Base-by-base conservation (phyloP, 1,140 invertebrate genomes). In the Planococcus citri region DNA sequence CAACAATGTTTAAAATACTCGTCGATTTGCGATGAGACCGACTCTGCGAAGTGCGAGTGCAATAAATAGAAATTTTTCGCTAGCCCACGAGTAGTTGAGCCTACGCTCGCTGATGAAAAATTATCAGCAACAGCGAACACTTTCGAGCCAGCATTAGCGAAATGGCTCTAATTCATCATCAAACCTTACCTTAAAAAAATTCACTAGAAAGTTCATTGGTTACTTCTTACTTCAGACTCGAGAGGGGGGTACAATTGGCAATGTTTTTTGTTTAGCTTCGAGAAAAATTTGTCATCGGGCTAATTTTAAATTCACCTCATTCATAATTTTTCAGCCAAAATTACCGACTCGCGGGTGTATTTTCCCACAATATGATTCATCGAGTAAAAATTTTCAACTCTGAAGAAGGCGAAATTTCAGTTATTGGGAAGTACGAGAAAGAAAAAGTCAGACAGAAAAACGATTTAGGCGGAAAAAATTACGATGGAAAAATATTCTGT, bases 291-390 rank as follows among this genome's bases (percentile, higher is more conserved):
- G 10, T 51, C 41, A 51, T 6, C 41, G n/a, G 17, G 17, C 41
- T 51, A 51, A 51, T 51, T 51, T 51, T 51, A 51, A 51, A 51
- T 51, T 9, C 17, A 17, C n/a, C 41, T 51, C 41, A 51, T 51
- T 51, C 41, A 51, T 51, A 51, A 51, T 51, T 51, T n/a, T 51
- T 51, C 41, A 17, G 41, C 41, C 41, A 51, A 51, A 51, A 51
- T 51, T 51, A 3, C 3, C 17, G 41, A 51, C 41, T 51, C 41
- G 17, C 17, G 3, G 6, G 12, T 33, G 17, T 51, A 51, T 51
- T 51, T n/a, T 51, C 17, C 17, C 17, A 20, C 41, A 17, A 20
- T n/a, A 37, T 37, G 33, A 37, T 14, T 37, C 33, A 37, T n/a
- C 33, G 33, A 37, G 33, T 37, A 14, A 14, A 37, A 14, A 14